Conservation (phyloP, 2,113 vertebrate genomes). For the Rhinoptilus africanus region DNA sequence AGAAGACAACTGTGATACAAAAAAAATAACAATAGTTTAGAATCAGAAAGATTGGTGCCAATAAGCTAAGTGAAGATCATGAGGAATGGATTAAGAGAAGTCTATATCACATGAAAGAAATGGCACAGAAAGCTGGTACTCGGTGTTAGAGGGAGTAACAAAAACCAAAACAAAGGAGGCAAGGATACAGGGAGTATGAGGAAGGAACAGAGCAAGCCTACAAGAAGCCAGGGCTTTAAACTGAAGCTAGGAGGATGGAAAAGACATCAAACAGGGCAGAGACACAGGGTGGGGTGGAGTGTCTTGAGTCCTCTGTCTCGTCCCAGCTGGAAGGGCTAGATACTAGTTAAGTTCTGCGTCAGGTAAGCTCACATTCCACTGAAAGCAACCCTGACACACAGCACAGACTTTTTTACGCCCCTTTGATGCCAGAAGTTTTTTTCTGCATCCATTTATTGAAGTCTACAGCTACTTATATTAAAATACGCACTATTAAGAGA, state of each 20-base stretch:
- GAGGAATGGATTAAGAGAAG: neutral
- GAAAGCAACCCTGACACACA: conserved; percentile 11
- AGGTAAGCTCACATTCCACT: neutral
- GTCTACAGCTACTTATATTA: neutral
- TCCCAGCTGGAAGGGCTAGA: conserved; percentile 54
- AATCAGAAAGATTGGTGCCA: neutral
- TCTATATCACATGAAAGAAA: neutral
- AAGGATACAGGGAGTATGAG: neutral
- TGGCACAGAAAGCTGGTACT: neutral
- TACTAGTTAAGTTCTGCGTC: neutral
- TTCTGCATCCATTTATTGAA: neutral
- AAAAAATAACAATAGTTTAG: neutral
- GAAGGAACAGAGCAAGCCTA: neutral
- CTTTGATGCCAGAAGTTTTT: neutral
- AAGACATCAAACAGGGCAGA: conserved; percentile 43
- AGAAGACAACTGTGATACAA: neutral
- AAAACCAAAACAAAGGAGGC: neutral
- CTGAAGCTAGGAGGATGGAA: neutral
- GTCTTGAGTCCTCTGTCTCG: neutral
- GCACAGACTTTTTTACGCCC: neutral
- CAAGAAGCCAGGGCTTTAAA: neutral
- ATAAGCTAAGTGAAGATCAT: neutral
- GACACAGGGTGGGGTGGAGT: neutral
- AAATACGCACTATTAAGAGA: neutral
- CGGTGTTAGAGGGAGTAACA: neutral